Conservation (phyloP, 1,140 invertebrate genomes). For the Atta colombica region DNA sequence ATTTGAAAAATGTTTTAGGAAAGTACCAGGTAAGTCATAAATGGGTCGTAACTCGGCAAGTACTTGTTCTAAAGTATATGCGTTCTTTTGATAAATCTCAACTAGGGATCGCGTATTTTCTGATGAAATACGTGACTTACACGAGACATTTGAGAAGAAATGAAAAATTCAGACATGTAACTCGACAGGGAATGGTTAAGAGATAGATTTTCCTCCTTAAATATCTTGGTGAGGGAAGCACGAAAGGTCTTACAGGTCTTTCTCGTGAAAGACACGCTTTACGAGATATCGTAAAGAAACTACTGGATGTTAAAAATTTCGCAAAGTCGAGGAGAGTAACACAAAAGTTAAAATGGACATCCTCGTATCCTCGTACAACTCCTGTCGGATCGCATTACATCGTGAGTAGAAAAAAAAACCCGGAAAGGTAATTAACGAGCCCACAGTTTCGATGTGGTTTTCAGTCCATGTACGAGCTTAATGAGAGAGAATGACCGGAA, state of each 20-base stretch:
- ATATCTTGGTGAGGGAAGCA: neutral
- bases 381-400: slow-evolving; percentile 22
- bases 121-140: neutral
- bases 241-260: neutral
- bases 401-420: neutral
- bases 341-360: slow-evolving; percentile 10
- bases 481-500: slow-evolving; percentile 25
- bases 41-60: neutral
- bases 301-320: slow-evolving; percentile 37
- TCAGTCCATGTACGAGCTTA: slow-evolving; percentile 60
- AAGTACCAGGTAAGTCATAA: neutral
- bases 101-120: neutral
- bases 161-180: slow-evolving; percentile 32
- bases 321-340: slow-evolving; percentile 7
- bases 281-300: slow-evolving; percentile 3
- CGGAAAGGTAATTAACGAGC: slow-evolving; percentile 64
- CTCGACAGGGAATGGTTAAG: neutral
- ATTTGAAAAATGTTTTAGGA: neutral
- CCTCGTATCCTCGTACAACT: slow-evolving; percentile 22
- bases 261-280: neutral
- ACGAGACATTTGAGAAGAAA: slow-evolving; percentile 3
- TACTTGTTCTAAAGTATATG: neutral
- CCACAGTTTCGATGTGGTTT: slow-evolving; percentile 52
- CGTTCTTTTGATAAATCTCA: neutral
- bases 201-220: slow-evolving; percentile 17